phyloP scores from a whole-genome alignment of 92 coral and sea anemone genomes.

The Siderastrea siderea region DNA sequence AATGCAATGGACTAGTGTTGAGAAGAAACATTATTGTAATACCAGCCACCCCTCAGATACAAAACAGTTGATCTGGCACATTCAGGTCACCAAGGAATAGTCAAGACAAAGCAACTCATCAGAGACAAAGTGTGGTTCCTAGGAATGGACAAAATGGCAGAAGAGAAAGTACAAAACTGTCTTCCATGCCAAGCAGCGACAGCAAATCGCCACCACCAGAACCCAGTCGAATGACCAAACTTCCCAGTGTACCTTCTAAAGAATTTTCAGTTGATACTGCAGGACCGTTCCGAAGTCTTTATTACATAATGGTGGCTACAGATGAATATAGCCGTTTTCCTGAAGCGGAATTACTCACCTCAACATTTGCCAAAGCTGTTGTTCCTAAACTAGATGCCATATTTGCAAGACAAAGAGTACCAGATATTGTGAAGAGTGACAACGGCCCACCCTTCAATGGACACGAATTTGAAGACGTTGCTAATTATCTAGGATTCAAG shows the following conservation, averaged over 20 bases:
- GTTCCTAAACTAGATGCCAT: constrained; percentile 20
- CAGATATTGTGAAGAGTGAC: constrained; percentile 44
- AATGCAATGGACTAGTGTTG: constrained; percentile 43
- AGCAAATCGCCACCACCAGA: constrained; percentile 48
- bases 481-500: constrained; percentile 27
- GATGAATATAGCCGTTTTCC: constrained; percentile 74
- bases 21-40: constrained; percentile 39
- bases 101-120: constrained; percentile 39
- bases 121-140: constrained; percentile 54
- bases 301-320: constrained; percentile 54
- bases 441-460: constrained; percentile 65
- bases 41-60: constrained; percentile 19
- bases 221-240: constrained; percentile 44
- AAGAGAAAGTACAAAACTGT: constrained; percentile 27
- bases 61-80: constrained; percentile 49
- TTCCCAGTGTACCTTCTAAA: constrained; percentile 68
- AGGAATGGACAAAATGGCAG: constrained; percentile 39
- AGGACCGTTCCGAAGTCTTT: constrained; percentile 72
- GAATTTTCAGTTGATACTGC: constrained; percentile 57
- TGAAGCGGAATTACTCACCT: constrained; percentile 59
- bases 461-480: constrained; percentile 39
- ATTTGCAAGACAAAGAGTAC: constrained; percentile 22
- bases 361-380: neutral
- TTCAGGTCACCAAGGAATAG: constrained; percentile 52
- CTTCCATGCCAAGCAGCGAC: constrained; percentile 53